Percentiles rank a stretch among this genome's conserved stretches.
Conservation (phyloP, 2,888 invertebrate genomes). For the Cordilura impudica region DNA sequence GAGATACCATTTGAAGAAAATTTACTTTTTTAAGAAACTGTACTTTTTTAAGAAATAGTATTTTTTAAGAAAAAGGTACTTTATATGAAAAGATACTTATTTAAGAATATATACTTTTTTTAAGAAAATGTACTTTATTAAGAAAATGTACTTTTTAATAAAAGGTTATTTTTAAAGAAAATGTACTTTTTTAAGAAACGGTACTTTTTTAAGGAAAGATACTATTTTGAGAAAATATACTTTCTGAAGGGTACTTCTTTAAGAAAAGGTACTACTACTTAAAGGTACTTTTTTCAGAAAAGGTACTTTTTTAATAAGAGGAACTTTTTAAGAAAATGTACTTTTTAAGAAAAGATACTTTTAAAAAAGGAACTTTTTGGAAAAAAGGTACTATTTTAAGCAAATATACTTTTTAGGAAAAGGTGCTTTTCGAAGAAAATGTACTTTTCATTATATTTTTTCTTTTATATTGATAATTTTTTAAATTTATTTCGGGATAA, state of each 20-base stretch:
- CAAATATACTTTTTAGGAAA: not conserved
- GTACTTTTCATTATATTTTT: too few species aligned
- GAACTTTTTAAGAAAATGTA: not conserved
- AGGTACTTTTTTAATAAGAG: not conserved
- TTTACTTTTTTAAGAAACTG: too few species aligned
- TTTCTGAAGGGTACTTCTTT: not conserved
- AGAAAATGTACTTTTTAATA: not conserved
- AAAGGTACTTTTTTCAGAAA: not conserved
- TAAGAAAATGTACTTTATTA: too few species aligned
- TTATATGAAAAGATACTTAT: too few species aligned
- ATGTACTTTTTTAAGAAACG: not conserved
- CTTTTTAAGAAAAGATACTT: not conserved
- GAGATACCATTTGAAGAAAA: too few species aligned
- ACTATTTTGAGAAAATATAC: not conserved
- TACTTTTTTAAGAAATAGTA: too few species aligned
- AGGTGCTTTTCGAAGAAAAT: too few species aligned
- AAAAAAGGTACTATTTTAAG: not conserved
- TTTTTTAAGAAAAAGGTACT: too few species aligned
- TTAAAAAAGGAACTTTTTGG: not conserved
- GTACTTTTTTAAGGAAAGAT: not conserved
- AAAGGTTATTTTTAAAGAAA: not conserved
- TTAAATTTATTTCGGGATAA: too few species aligned
- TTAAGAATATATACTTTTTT: too few species aligned
- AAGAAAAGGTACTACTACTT: too few species aligned
- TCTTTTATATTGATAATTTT: too few species aligned